A percentile compares a stretch with the other conserved stretches of the same genome.
phyloP scores from a whole-genome alignment of 2,888 invertebrate genomes.

The Lasioglossum figueresi region DNA sequence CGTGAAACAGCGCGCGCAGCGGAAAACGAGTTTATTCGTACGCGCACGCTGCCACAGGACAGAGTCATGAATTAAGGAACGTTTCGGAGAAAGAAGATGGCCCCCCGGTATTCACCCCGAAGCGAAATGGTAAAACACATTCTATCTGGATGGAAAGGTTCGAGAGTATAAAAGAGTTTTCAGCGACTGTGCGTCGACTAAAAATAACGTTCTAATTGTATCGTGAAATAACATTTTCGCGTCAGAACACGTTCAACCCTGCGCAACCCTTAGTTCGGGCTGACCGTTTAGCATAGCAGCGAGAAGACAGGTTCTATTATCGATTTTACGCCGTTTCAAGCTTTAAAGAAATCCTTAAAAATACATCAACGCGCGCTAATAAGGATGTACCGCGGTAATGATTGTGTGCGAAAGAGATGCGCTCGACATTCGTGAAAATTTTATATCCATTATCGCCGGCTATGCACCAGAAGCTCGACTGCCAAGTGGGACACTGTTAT shows the following conservation, averaged over 20 bases:
- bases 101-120: not conserved
- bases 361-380: not conserved
- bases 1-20: not conserved
- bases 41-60: not conserved
- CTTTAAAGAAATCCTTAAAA: not conserved
- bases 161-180: not conserved
- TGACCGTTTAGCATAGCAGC: not conserved
- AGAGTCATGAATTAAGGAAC: conserved; percentile 3
- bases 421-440: not conserved
- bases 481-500: not conserved
- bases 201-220: conserved; percentile 2
- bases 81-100: not conserved
- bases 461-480: not conserved
- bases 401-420: not conserved
- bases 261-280: not conserved
- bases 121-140: not conserved
- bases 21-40: conserved; percentile 1
- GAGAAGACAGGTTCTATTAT: not conserved
- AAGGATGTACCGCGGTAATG: not conserved
- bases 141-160: not conserved
- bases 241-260: not conserved
- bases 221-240: conserved; percentile 6
- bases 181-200: not conserved
- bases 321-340: not conserved
- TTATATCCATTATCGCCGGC: not conserved